Base-by-base conservation (phyloP, 2,797 vertebrate genomes). In the Merluccius polli region DNA sequence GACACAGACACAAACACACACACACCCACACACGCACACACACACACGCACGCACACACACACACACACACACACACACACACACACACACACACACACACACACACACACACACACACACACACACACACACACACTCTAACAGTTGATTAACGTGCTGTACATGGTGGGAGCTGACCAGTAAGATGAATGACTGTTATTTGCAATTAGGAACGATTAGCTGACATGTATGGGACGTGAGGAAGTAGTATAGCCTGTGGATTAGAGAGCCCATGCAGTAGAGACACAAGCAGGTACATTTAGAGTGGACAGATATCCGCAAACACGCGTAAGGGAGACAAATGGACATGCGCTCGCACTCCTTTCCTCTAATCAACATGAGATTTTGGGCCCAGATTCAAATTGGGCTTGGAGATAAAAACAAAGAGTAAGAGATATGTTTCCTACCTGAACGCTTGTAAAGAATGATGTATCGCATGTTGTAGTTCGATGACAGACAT, bases 91-190 rank as follows among this genome's bases (percentile, higher is more conserved):
- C 18, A 75, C 31, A 71, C 75, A 71, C 32, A 76, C 68, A 33
- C 13, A 33, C 36, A 32, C 72, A 32, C 63, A 73, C 29, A 21
- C 71, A n/a, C 31, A 41, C 29, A 48, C n/a, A 15, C 52, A 12
- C 15, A 24, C 33, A 67, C 18, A 75, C 38, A 71, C 75, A 71
- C 32, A 77, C 70, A 82, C 44, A 75, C 70, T 71, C 76, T 78
- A n/a, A 70, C 68, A 35, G 33, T 35, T 35, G 33, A 8, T 35
- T 35, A 35, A 35, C n/a, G n/a, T n/a, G n/a, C n/a, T n/a, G n/a
- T 35, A 35, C 33, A 35, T 35, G 33, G n/a, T 12, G 36, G 70
- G 48, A 52, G 48, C 48, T 52, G 18, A 52, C 18, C 21, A 21
- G 1, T 52, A n/a, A 52, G 48, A n/a, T 44, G 48, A n/a, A 52